A percentile compares a stretch with the other conserved stretches of the same genome.
phyloP scores from a whole-genome alignment of 2,113 vertebrate species.

The Boulengeromyrus knoepffleri region DNA sequence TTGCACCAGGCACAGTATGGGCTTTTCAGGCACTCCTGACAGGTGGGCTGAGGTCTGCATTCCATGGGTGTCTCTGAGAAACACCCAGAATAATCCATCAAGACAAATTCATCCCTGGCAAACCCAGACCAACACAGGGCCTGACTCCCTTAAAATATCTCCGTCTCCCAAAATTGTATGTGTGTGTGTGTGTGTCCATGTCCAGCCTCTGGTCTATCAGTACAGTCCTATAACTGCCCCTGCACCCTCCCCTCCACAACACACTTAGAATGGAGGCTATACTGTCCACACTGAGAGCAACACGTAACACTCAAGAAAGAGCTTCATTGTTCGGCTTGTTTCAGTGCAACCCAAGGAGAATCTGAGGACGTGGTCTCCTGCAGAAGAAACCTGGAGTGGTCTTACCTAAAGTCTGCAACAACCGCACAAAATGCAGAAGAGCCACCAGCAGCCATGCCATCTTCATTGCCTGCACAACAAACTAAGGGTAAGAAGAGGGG shows the following conservation, averaged over 20 bases:
- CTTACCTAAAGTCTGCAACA: constrained; percentile 19
- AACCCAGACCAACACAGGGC: background rate
- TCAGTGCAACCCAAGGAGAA: background rate
- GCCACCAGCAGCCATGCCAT: background rate
- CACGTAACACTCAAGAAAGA: background rate
- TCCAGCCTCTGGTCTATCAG: background rate
- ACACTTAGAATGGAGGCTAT: background rate
- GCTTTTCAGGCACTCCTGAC: constrained; percentile 36
- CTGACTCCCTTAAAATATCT: background rate
- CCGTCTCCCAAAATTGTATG: background rate
- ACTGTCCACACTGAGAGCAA: background rate
- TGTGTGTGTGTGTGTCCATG: background rate
- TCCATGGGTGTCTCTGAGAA: background rate
- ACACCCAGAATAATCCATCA: background rate
- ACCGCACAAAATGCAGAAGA: constrained; percentile 11
- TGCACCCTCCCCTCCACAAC: background rate
- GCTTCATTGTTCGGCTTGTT: background rate
- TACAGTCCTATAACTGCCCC: background rate
- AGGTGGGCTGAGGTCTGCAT: constrained; percentile 32
- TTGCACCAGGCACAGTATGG: constrained; percentile 44
- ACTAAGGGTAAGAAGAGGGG: background rate
- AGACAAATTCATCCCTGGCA: background rate
- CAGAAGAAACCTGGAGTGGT: background rate
- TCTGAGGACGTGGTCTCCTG: background rate
- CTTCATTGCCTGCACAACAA: constrained; percentile 5